Base-by-base conservation (phyloP, 2,113 vertebrate genomes). In the Elgaria multicarinata region DNA sequence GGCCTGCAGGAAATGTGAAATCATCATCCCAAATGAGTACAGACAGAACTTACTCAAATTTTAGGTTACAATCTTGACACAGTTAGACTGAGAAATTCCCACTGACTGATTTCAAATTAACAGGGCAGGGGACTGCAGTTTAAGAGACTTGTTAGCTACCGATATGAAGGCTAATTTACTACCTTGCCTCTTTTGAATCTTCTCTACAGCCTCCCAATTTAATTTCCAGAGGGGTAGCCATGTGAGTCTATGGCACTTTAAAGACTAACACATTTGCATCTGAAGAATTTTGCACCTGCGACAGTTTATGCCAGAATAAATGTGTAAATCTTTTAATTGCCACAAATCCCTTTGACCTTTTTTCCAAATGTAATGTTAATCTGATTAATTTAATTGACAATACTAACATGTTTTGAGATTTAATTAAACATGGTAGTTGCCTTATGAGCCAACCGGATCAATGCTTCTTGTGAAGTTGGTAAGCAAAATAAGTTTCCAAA, bases 1-100 rank as follows among this genome's bases (percentile, higher is more conserved):
- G 81, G 77, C 76, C 95, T 94, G 92, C n/a, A 83, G 55, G 55
- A 74, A 31, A 64, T 0, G 24, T 22, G 28, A n/a, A 87, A 69
- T 14, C 28, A 39, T 44, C 13, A 69, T 22, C 13, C 13, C 26
- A 36, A 62, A 62, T 5, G 28, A 9, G 42, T 14, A 67, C 18
- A 55, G 33, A 42, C 28, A 58, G 3, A 39, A 39, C 67, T 42
- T 22, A 44, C 5, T 84, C 7, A n/a, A 14, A 24, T 28, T 36
- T 83, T 26, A 42, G 33, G 39, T 46, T 66, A 76, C 13, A 8
- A 0, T 53, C 28, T 22, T 8, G n/a, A 77, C n/a, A 39, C 71
- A 28, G 3, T 53, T 44, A 24, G 31, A 28, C 18, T 53, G 66
- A 39, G 46, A 12, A 71, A 53, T 22, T 39, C 33, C 50, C 44